Evolutionary conservation across 2,888 invertebrate genomes (phyloP), one percentile per base, ranked within the genome.

Genomic region (Herminia tarsipennalis): DNA sequence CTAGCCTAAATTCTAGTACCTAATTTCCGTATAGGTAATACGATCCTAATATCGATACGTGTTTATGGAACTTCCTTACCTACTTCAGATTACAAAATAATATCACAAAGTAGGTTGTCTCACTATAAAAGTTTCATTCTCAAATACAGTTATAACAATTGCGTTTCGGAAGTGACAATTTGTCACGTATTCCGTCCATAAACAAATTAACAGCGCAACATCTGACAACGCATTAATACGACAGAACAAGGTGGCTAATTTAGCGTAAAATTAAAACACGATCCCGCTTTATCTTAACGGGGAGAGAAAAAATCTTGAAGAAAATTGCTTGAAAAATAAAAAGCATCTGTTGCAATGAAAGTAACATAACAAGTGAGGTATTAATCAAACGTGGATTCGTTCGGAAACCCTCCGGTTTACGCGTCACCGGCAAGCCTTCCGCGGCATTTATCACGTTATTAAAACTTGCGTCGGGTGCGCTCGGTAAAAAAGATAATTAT

Each of bases 401-500:
- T 63, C 57, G 72, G 72, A 73, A 76, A 75, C 83, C 84, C 83
- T 78, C 76, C 46, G 48, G 36, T 65, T 66, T 80, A 77, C 84
- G 86, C 89, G 88, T 89, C 89, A 89, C 63, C 78, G 82, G 76
- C 88, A 88, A 89, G 85, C 90, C 88, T 89, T 88, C 81, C 89
- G 85, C 87, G 76, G 89, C 90, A 87, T 90, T 90, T 89, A 88
- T 88, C 90, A 81, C 83, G 86, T 83, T 89, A 90, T 90, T 89
- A 90, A 87, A 85, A 86, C 83, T 83, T 63, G 78, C 77, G 75
- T 78, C 78, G 86, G 88, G 83, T 81, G 83, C 79, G 80, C 77
- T 74, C 73, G 75, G 86, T 89, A 91, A 90, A 91, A 90, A 91
- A 91, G 91, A 91, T 90, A 91, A 91, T 91, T 90, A 90, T 91